Evolutionary conservation across 2,113 vertebrate species (phyloP).

Genomic region (Nesoenas mayeri): DNA sequence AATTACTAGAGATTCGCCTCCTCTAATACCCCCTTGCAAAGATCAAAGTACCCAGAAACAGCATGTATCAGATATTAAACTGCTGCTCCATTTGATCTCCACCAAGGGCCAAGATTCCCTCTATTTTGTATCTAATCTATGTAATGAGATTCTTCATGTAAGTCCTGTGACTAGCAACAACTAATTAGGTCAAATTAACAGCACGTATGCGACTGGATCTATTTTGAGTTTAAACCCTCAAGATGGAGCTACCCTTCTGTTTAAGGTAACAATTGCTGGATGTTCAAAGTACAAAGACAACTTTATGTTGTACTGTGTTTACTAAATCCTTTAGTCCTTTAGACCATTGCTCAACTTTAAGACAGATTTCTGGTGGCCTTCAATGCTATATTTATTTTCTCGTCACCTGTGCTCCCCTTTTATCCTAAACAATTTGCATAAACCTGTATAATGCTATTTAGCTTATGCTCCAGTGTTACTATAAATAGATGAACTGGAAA

Average conservation of each 20-base stretch:
- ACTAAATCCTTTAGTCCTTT: neutral
- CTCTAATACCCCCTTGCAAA: neutral
- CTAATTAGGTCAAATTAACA: slow-evolving; percentile 68
- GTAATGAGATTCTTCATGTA: slow-evolving; percentile 54
- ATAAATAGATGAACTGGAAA: slow-evolving; percentile 62
- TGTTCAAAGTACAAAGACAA: neutral
- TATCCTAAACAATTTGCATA: slow-evolving; percentile 59
- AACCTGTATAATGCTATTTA: slow-evolving; percentile 64
- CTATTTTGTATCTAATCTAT: slow-evolving; percentile 18
- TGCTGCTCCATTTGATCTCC: neutral
- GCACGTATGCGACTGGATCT: slow-evolving; percentile 48
- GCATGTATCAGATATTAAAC: neutral
- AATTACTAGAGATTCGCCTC: neutral
- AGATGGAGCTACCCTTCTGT: neutral
- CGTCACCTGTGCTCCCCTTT: neutral
- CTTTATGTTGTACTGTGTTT: neutral
- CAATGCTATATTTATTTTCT: slow-evolving; percentile 6
- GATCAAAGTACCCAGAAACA: neutral
- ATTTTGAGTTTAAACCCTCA: slow-evolving; percentile 41
- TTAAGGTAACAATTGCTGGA: neutral
- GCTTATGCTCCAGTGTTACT: slow-evolving; percentile 36
- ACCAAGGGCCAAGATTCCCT: neutral
- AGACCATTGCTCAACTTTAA: neutral
- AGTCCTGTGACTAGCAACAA: slow-evolving; percentile 29
- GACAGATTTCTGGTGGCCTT: neutral